These are phyloP conservation scores for Colletes gigas DNA, from an alignment of 1,140 invertebrate genomes.

Conservation along the genomic window DNA sequence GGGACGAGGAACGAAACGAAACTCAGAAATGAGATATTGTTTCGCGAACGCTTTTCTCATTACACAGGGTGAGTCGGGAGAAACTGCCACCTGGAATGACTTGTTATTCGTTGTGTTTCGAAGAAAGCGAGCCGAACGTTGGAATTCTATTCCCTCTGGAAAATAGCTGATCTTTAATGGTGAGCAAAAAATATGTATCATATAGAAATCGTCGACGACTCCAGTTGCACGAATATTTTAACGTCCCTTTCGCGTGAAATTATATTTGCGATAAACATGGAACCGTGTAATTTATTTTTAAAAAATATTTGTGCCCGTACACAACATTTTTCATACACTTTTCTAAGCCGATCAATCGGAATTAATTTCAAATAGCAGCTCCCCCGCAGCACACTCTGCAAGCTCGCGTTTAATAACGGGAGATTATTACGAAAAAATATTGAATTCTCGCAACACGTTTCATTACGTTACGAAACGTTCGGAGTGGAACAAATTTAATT, in stretches of 20 bases:
- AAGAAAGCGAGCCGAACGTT: not conserved
- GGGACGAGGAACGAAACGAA: not conserved
- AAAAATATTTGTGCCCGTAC: no score
- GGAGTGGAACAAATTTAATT: slow-evolving; percentile 24
- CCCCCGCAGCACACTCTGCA: not conserved
- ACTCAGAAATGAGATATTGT: slow-evolving; percentile 3
- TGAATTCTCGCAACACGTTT: slow-evolving; percentile 10
- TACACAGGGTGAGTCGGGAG: not conserved
- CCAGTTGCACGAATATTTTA: no score
- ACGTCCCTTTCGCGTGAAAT: no score
- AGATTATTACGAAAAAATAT: slow-evolving; percentile 11
- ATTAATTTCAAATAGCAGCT: not conserved
- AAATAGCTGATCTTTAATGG: no score
- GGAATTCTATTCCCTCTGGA: no score
- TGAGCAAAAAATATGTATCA: no score
- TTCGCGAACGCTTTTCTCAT: not conserved
- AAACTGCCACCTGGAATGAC: not conserved
- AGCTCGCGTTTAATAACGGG: not conserved
- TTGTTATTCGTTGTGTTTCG: not conserved
- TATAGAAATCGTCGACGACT: no score
- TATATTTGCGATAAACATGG: no score
- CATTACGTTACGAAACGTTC: slow-evolving; percentile 13
- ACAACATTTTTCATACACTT: no score
- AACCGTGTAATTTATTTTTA: no score
- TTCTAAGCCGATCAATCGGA: not conserved